Conservation (phyloP, 1,140 invertebrate genomes). For the Drosophila nebulosa region DNA sequence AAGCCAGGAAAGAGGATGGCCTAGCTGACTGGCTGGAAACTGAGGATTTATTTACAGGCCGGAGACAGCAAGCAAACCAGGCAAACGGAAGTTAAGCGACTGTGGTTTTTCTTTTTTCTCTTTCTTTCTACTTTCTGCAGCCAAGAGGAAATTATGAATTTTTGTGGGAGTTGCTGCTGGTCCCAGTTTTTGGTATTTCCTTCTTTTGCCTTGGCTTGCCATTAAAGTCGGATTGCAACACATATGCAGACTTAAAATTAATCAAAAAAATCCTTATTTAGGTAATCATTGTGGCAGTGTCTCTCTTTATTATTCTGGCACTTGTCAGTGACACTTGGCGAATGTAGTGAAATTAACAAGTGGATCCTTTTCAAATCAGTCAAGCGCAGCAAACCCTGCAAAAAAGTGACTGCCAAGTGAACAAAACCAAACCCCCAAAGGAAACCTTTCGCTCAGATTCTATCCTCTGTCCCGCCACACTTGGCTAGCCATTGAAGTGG, state of each 20-base stretch:
- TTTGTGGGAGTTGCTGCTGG: slow-evolving; percentile 23
- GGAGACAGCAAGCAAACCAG: slow-evolving; percentile 43
- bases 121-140: slow-evolving; percentile 13
- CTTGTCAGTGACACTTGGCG: slow-evolving; percentile 38
- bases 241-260: background rate
- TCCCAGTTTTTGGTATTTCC: background rate
- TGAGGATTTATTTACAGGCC: slow-evolving; percentile 48
- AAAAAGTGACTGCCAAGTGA: slow-evolving; percentile 42
- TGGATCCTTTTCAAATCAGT: slow-evolving; percentile 74
- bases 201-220: background rate
- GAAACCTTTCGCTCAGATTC: background rate
- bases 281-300: slow-evolving; percentile 8
- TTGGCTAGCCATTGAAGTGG: background rate
- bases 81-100: slow-evolving; percentile 48
- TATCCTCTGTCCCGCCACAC: background rate
- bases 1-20: slow-evolving; percentile 11
- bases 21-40: slow-evolving; percentile 6
- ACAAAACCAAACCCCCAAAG: background rate
- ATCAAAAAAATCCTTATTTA: slow-evolving; percentile 2
- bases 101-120: slow-evolving; percentile 2
- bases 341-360: slow-evolving; percentile 55
- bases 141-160: slow-evolving; percentile 67
- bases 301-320: slow-evolving; percentile 12
- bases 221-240: background rate
- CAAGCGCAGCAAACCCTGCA: slow-evolving; percentile 51